These are phyloP conservation scores for Cheilosia vernalis DNA, from an alignment of 2,888 invertebrate species.

Conservation along the genomic window DNA sequence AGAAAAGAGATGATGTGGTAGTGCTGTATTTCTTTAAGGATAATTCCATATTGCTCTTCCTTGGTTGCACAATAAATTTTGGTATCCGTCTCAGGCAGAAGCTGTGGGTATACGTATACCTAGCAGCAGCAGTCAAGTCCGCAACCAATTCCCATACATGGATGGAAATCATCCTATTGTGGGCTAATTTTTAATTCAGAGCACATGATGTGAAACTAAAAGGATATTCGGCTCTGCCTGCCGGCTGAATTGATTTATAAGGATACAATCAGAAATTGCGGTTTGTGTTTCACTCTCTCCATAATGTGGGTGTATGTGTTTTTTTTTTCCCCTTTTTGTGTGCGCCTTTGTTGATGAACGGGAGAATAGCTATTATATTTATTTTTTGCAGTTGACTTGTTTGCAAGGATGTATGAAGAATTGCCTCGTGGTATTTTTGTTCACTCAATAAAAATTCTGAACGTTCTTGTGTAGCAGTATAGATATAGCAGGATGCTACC, in stretches of 20 bases:
- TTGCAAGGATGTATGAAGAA: conserved; percentile 61
- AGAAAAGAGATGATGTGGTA: conserved; percentile 48
- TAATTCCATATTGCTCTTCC: conserved; percentile 59
- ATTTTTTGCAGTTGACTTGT: conserved; percentile 68
- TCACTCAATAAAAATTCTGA: conserved; percentile 58
- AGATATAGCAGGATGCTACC: background rate
- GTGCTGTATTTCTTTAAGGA: conserved; percentile 64
- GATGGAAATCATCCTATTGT: conserved; percentile 63
- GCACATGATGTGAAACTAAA: conserved; percentile 75
- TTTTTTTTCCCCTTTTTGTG: background rate
- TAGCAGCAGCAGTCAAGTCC: conserved; percentile 51
- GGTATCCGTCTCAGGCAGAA: conserved; percentile 71
- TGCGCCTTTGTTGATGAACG: background rate
- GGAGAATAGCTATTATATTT: conserved; percentile 28
- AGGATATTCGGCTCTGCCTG: conserved; percentile 62
- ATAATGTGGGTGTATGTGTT: background rate
- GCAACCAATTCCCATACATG: conserved; percentile 24
- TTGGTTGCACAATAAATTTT: conserved; percentile 72
- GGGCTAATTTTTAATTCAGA: conserved; percentile 75
- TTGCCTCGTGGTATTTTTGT: conserved; percentile 38
- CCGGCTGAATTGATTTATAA: conserved; percentile 73
- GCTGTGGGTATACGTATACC: background rate
- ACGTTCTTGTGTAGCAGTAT: conserved; percentile 11
- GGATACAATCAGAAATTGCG: conserved; percentile 73
- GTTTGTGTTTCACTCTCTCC: conserved; percentile 61